Base-by-base conservation (phyloP, 2,888 invertebrate genomes). In the Volucella inanis region DNA sequence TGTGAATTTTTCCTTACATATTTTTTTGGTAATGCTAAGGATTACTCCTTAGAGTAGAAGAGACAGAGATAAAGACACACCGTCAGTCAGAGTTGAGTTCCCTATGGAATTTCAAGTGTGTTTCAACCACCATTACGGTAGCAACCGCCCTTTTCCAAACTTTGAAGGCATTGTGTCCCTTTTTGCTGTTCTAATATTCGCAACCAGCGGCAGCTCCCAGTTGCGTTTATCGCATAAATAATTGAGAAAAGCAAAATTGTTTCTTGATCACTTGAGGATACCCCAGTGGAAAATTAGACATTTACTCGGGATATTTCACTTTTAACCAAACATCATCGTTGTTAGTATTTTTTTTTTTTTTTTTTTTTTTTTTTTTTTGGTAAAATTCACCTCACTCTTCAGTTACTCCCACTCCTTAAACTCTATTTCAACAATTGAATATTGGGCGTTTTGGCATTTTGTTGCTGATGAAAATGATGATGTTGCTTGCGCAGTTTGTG, bases 201-300 rank as follows among this genome's bases (percentile, higher is more conserved):
- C 50, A 75, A 9, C 31, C 31, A 6, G 31, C 31, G 45, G 62
- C 47, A 52, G 61, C 62, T 85, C 85, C 85, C 85, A 77, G 81
- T 85, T 85, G 85, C 87, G 86, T 86, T 87, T 86, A 87, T 86
- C 87, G 86, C 87, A 87, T 87, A 87, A 87, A 87, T 87, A 87
- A 87, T 87, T 87, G 87, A 87, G 74, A 87, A 89, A 89, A 89
- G 89, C 89, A 89, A 90, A 91, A 91, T 91, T 90, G 91, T 91
- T 91, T 91, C 90, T 90, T 91, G 91, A 91, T 91, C 90, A 90
- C 90, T 91, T 90, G 90, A 90, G 89, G 90, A 90, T 89, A 90
- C 90, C 90, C 89, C 89, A 89, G 89, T 89, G 89, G 88, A 87
- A 82, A 87, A 87, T 84, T 79, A 76, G 85, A 85, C 74, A 85